Evolutionary conservation across 2,113 vertebrate species (phyloP), one percentile per base, ranked within the genome.

Genomic region (Nymphicus hollandicus): DNA sequence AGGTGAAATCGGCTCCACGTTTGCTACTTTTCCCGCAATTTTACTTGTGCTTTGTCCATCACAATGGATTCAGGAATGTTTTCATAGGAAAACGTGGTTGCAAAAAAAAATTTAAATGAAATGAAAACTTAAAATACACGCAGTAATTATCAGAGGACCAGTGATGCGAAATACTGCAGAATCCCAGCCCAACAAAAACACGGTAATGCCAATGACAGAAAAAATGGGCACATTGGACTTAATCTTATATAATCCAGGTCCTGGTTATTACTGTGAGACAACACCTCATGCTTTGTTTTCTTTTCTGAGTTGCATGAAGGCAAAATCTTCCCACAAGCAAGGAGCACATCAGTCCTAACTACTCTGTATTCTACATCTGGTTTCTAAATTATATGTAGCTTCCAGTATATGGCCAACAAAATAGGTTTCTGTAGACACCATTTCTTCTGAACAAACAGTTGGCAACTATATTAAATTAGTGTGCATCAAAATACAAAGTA

Each of bases 191-290:
- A 37, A 29, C 27, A 60, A 46, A 85, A 76, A 7, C n/a, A 49
- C 0, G 0, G 13, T 17, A 44, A 43, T 13, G 29, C 31, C 46
- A n/a, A 1, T 6, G 25, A 43, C 27, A 25, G 18, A 12, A 63
- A 68, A 63, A 81, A 52, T 2, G 2, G 61, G 31, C 61, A 3
- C 18, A 1, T 6, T 13, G 31, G 37, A 76, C 50, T 53, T n/a
- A 41, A 1, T 80, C n/a, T 35, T 43, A 50, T 7, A 4, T 19
- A 33, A 60, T 39, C 33, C 61, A 16, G 37, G 46, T 77, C 41
- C 28, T 35, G 7, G 16, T 49, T 44, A 12, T 39, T 61, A 41
- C 20, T 17, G 9, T 10, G 15, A 89, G 25, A 35, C 20, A 74
- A 9, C 15, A 52, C 7, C 17, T 77, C 78, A 10, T 6, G 13